phyloP scores from a whole-genome alignment of 2,888 invertebrate genomes.

The Amblyjoppa fuscipennis region DNA sequence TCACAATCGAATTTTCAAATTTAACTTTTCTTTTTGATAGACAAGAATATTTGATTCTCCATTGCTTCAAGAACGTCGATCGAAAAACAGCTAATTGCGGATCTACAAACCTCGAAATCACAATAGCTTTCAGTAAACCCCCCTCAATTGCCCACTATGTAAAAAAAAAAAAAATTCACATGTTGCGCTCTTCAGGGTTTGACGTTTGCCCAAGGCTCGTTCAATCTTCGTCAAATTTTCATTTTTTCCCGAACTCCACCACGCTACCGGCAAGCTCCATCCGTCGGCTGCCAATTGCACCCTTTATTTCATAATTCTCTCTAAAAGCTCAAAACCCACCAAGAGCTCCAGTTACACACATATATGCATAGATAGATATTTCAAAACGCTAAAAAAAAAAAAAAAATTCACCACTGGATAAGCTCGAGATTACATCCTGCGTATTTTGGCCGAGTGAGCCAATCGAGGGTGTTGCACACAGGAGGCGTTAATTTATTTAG shows the following conservation, averaged over 20 bases:
- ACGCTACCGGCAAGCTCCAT: neutral
- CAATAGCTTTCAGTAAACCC: neutral
- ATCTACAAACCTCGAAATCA: neutral
- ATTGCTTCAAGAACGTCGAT: too few species aligned
- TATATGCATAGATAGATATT: neutral
- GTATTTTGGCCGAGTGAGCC: neutral
- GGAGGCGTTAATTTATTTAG: slow-evolving; percentile 78
- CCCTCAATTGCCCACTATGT: neutral
- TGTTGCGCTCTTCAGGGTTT: neutral
- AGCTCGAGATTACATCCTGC: neutral
- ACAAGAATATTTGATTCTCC: neutral
- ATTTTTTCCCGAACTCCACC: neutral
- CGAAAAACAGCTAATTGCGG: too few species aligned
- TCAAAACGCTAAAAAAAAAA: neutral
- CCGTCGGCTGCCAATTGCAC: neutral
- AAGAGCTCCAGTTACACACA: neutral
- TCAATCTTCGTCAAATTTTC: neutral
- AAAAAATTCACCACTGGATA: neutral
- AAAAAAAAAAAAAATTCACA: neutral
- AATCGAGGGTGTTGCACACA: slow-evolving; percentile 35
- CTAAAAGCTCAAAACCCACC: neutral
- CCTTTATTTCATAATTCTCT: neutral
- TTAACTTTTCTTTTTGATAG: neutral
- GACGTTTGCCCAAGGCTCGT: neutral
- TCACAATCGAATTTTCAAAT: neutral